Percentiles rank a stretch among this genome's conserved stretches.
Evolutionary conservation across 2,113 vertebrate genomes (phyloP).

Genomic region (Dipodomys ordii): DNA sequence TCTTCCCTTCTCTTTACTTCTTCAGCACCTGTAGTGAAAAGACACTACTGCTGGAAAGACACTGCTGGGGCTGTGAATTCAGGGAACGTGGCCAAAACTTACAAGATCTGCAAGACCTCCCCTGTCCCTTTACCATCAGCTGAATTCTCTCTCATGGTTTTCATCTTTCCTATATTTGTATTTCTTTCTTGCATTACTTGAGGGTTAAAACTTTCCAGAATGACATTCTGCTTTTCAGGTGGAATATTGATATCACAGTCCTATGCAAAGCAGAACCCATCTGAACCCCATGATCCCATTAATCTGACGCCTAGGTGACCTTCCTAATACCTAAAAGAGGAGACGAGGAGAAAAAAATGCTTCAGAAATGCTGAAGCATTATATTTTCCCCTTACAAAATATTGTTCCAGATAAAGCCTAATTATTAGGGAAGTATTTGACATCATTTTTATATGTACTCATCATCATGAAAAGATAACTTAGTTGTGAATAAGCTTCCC

Average conservation of each 20-base stretch:
- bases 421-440: conserved; percentile 29
- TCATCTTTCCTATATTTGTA: conserved; percentile 58
- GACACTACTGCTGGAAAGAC: conserved; percentile 63
- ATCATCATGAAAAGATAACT: not conserved
- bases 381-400: not conserved
- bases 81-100: conserved; percentile 3
- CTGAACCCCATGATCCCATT: not conserved
- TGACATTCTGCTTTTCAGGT: not conserved
- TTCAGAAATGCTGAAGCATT: not conserved
- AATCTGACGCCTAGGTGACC: not conserved
- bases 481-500: not conserved
- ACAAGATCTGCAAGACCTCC: not conserved
- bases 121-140: rapidly evolving
- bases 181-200: conserved; percentile 37
- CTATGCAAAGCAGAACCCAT: not conserved
- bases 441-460: conserved; percentile 27
- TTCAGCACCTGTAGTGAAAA: conserved; percentile 72
- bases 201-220: conserved; percentile 47
- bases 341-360: not conserved
- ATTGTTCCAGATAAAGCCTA: not conserved
- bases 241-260: not conserved
- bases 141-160: not conserved
- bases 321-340: not conserved
- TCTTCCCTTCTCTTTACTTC: not conserved
- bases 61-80: conserved; percentile 34